Evolutionary conservation across 2,113 vertebrate genomes (phyloP), one percentile per base, ranked within the genome.

Genomic region (Coturnix japonica): DNA sequence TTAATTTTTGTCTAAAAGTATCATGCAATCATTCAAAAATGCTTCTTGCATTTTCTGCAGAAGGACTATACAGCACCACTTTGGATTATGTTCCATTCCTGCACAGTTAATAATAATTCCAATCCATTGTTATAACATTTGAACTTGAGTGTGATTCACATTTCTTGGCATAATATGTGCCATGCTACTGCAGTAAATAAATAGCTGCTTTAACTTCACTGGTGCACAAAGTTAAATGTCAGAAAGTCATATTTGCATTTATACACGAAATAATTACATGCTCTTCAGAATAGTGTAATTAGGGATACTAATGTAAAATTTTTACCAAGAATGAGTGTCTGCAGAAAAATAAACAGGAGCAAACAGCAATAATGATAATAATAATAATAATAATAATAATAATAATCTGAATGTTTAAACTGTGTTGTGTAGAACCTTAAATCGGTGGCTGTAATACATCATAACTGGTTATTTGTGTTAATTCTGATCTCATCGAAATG

Each of bases 161-260:
- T 89, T 87, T 91, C 21, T 39, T 76, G 49, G 56, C 35, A 92
- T 73, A 78, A 84, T 76, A 33, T 71, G 25, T 91, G 23, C 19
- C 74, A 67, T 72, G 54, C 11, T 51, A 17, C 47, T 72, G 85
- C 67, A 70, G 67, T 77, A 85, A 96, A 79, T 87, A 94, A 76
- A 84, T 78, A 90, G 16, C 43, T 92, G 17, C 85, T 93, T 92
- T 94, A 67, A 60, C 81, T 92, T 92, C 63, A 71, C 43, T 86
- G 84, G 53, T 78, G 41, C 69, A 66, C 8, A 70, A 87, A 93
- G 81, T 37, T 76, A 81, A 93, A 94, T 78, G 78, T 71, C 84
- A 90, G 73, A 57, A 97, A 96, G 70, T 3, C 12, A 5, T 84
- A 91, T 94, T 96, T 96, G 65, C 82, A 72, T 96, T 94, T 93